Percentiles rank a stretch among this genome's conserved stretches.
These are phyloP conservation scores for Mya arenaria DNA, from an alignment of 1,140 invertebrate genomes.

Conservation along the genomic window DNA sequence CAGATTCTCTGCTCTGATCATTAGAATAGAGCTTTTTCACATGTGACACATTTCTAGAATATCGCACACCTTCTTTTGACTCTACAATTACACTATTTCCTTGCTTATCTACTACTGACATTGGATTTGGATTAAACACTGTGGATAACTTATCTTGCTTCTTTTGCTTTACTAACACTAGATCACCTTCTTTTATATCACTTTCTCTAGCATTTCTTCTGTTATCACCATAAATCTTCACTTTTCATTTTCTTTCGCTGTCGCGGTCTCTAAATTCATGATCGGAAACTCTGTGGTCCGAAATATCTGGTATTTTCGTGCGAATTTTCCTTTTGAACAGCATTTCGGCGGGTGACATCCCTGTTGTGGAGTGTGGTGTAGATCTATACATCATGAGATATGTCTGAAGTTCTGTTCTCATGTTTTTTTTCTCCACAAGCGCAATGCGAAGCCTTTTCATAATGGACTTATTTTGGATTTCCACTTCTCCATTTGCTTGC, in stretches of 20 bases:
- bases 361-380: constrained; percentile 44
- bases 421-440: constrained; percentile 51
- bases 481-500: constrained; percentile 61
- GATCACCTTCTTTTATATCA: constrained; percentile 34
- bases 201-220: constrained; percentile 7
- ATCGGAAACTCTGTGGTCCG: background rate
- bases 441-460: no score
- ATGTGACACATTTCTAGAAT: no score
- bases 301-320: constrained; percentile 58
- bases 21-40: no score
- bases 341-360: constrained; percentile 49
- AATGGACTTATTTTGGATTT: constrained; percentile 54
- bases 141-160: no score
- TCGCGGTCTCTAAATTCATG: constrained; percentile 43
- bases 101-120: no score
- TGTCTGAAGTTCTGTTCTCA: constrained; percentile 37
- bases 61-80: no score
- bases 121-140: no score
- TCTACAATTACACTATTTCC: no score
- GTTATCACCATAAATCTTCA: constrained; percentile 55
- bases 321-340: constrained; percentile 57
- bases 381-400: constrained; percentile 46
- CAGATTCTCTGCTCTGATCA: no score
- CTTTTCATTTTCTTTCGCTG: constrained; percentile 51
- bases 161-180: no score